Evolutionary conservation across 1,140 invertebrate genomes (phyloP).

Genomic region (Macrobrachium rosenbergii): DNA sequence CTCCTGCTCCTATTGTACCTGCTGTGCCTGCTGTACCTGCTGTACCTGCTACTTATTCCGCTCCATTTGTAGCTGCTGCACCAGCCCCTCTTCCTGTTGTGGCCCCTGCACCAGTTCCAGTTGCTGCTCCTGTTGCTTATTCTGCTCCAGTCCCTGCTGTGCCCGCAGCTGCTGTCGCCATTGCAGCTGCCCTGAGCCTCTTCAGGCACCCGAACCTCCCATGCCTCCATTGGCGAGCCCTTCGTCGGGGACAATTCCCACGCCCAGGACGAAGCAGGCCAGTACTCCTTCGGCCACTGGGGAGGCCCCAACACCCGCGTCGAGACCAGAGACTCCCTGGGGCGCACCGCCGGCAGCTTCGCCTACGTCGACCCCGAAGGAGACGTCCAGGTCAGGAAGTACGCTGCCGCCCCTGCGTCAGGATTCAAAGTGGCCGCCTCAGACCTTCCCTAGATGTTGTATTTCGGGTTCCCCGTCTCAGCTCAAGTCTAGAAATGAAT

Average conservation of each 20-base stretch:
- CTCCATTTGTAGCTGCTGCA: not conserved
- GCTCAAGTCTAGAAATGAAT: too few species aligned
- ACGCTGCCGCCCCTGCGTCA: too few species aligned
- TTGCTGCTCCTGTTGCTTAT: not conserved
- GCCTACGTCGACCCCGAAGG: too few species aligned
- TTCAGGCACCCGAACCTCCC: not conserved
- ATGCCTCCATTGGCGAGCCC: not conserved
- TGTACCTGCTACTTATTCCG: not conserved
- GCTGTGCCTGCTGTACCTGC: not conserved
- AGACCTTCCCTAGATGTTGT: too few species aligned
- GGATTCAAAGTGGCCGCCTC: too few species aligned
- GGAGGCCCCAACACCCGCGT: too few species aligned
- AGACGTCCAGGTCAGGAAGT: too few species aligned
- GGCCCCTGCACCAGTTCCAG: not conserved
- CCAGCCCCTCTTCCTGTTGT: not conserved
- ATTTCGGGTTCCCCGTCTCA: too few species aligned
- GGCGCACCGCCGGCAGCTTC: too few species aligned
- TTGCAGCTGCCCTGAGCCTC: not conserved
- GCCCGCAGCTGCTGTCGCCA: not conserved
- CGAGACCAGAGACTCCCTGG: too few species aligned
- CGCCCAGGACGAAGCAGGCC: not conserved
- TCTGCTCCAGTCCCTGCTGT: not conserved
- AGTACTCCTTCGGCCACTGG: too few species aligned
- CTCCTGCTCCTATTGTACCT: not conserved
- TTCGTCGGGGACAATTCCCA: not conserved